Conservation (phyloP, 2,113 vertebrate species). For the Neopipo cinnamomea region DNA sequence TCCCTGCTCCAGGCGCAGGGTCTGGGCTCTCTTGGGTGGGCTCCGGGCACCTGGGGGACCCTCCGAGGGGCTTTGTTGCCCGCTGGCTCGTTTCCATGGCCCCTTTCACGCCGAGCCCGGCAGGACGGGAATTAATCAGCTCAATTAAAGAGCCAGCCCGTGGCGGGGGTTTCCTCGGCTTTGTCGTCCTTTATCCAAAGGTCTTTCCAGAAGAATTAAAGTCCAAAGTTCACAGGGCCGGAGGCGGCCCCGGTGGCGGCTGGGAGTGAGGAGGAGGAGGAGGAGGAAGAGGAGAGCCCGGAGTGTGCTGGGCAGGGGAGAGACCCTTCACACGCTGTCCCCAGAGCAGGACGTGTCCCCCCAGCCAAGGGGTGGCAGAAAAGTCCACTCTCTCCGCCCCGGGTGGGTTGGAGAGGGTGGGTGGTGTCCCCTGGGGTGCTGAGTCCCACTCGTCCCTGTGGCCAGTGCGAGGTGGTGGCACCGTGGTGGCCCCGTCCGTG, state of each 20-base stretch:
- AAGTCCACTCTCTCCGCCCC: rapidly evolving
- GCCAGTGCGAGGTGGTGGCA: not conserved
- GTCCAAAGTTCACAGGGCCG: not conserved
- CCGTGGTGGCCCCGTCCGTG: not conserved
- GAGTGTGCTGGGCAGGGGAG: not conserved
- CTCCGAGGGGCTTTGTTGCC: not conserved
- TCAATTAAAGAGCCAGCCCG: not conserved
- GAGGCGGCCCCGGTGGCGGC: not conserved
- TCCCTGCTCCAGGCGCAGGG: not conserved
- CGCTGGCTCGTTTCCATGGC: not conserved
- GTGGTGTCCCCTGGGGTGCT: rapidly evolving
- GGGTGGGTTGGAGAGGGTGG: not conserved
- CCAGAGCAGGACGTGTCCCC: not conserved
- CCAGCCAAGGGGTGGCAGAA: not conserved
- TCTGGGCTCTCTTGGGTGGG: not conserved
- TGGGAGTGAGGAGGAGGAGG: not conserved
- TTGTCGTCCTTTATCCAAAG: not conserved
- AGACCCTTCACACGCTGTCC: rapidly evolving
- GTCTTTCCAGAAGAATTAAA: not conserved
- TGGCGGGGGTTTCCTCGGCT: not conserved
- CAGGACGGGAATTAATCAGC: not conserved
- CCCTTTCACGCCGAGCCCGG: not conserved
- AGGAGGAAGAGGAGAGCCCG: not conserved
- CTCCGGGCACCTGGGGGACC: not conserved
- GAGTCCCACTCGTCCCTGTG: not conserved